phyloP scores from a whole-genome alignment of 1,140 invertebrate species.

The Trinorchestia longiramus region DNA sequence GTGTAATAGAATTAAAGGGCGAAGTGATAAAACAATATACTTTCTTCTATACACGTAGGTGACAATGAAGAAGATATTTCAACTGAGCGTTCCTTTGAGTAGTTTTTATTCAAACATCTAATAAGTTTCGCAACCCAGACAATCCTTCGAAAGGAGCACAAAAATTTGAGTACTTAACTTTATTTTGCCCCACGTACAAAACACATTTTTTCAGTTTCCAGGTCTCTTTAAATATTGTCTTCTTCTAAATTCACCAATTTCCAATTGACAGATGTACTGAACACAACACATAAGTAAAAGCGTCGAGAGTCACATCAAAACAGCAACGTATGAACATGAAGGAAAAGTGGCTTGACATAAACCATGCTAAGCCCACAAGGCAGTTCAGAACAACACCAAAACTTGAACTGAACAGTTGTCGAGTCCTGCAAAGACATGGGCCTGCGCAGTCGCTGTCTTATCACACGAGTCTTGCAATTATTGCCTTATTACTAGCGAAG shows the following conservation, averaged over 20 bases:
- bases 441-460: not conserved
- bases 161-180: not conserved
- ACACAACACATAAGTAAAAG: not conserved
- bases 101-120: not conserved
- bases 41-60: not conserved
- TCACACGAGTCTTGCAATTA: not conserved
- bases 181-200: not conserved
- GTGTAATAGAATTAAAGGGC: not conserved
- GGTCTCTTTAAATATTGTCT: not conserved
- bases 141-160: not conserved
- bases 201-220: not conserved
- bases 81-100: not conserved
- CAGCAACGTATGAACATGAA: not conserved
- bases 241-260: not conserved
- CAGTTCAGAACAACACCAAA: not conserved
- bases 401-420: not conserved
- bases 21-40: not conserved
- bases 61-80: not conserved
- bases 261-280: not conserved
- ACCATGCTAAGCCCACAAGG: not conserved
- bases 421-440: not conserved
- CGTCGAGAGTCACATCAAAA: not conserved
- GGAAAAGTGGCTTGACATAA: not conserved
- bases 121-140: not conserved
- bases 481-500: not conserved